phyloP scores from a whole-genome alignment of 1,140 invertebrate species.

The Drosophila funebris region DNA sequence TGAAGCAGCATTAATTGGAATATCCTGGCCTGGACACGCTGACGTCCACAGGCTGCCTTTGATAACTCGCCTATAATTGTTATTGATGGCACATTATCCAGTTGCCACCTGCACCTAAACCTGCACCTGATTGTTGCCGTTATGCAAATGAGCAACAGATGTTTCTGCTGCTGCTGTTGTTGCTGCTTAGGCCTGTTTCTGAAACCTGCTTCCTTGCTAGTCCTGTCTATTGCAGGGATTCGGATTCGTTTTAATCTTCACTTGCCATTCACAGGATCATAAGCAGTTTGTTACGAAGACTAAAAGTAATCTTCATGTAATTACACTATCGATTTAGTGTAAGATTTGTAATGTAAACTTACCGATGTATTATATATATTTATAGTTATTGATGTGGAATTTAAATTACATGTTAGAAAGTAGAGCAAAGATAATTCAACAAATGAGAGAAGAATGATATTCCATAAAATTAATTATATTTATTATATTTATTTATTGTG shows the following conservation, averaged over 20 bases:
- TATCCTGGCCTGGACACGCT: slow-evolving; percentile 56
- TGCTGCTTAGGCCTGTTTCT: slow-evolving; percentile 17
- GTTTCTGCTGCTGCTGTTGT: background rate
- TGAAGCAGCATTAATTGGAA: slow-evolving; percentile 78
- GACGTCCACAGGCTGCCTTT: slow-evolving; percentile 60
- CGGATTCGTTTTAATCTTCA: background rate
- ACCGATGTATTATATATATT: no score
- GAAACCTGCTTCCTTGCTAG: background rate
- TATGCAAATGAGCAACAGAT: slow-evolving; percentile 31
- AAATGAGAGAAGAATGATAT: no score
- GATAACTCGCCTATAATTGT: slow-evolving; percentile 66
- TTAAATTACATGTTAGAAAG: no score
- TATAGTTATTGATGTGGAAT: no score
- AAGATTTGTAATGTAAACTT: background rate
- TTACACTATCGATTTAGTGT: background rate
- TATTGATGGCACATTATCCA: slow-evolving; percentile 74
- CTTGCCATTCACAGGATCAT: background rate
- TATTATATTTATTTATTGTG: no score
- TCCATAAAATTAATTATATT: no score
- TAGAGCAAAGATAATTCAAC: no score
- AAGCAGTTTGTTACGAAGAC: background rate
- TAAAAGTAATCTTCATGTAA: background rate
- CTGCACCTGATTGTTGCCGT: slow-evolving; percentile 3
- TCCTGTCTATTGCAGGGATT: background rate
- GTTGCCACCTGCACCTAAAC: slow-evolving; percentile 2